Conservation (phyloP, 2,888 invertebrate genomes). For the Sphaerophoria rueppellii region DNA sequence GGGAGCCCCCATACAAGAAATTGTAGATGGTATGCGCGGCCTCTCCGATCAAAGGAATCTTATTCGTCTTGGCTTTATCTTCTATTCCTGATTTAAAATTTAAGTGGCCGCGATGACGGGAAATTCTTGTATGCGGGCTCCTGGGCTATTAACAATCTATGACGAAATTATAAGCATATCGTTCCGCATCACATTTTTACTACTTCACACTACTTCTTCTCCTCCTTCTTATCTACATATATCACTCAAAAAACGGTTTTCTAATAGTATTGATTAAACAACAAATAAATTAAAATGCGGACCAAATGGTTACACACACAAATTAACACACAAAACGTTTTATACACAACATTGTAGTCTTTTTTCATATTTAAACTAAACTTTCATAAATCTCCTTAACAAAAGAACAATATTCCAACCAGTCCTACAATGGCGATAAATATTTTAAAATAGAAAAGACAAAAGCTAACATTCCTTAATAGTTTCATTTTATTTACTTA, state of each 20-base stretch:
- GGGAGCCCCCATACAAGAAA: no score
- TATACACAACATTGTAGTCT: conserved; percentile 45
- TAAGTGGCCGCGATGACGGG: no score
- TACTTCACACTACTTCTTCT: conserved; percentile 38
- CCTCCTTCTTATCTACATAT: neutral
- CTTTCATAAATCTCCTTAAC: conserved; percentile 30
- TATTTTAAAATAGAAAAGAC: conserved; percentile 4
- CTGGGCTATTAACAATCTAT: conserved; percentile 39
- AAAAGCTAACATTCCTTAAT: conserved; percentile 56
- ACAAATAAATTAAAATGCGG: conserved; percentile 49
- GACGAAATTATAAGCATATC: conserved; percentile 63
- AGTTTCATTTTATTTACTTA: no score
- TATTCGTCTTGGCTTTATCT: no score
- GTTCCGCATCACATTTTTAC: conserved; percentile 62
- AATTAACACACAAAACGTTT: conserved; percentile 46
- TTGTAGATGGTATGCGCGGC: no score
- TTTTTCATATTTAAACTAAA: conserved; percentile 63
- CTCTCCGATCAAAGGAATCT: no score
- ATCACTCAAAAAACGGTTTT: conserved; percentile 39
- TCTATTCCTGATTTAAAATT: no score
- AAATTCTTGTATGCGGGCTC: no score
- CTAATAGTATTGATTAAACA: neutral
- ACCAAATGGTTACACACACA: conserved; percentile 57
- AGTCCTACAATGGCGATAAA: no score
- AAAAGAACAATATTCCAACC: conserved; percentile 1